phyloP scores from a whole-genome alignment of 2,888 invertebrate species.

The Masnerella sp. region DNA sequence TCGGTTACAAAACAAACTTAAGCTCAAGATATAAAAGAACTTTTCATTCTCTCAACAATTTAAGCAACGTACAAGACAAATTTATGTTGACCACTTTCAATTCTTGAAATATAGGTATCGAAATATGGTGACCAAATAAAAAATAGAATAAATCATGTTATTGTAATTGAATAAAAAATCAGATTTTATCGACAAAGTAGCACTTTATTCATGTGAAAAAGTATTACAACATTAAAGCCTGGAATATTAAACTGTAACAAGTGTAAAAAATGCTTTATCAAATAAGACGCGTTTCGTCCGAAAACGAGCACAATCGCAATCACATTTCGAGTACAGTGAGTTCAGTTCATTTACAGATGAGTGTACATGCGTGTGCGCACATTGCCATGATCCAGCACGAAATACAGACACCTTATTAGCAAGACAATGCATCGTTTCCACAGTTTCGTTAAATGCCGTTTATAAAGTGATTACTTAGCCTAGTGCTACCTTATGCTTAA shows the following conservation, averaged over 20 bases:
- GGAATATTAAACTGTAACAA: constrained; percentile 55
- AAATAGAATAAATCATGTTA: too few relatives aligned
- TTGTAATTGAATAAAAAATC: neutral
- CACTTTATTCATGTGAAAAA: constrained; percentile 76
- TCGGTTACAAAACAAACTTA: too few relatives aligned
- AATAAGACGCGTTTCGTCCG: constrained; percentile 18
- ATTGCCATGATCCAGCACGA: constrained; percentile 8
- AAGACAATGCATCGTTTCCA: constrained; percentile 29
- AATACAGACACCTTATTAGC: constrained; percentile 22
- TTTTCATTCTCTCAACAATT: too few relatives aligned
- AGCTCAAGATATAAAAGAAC: too few relatives aligned
- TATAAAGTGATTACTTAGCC: constrained; percentile 60
- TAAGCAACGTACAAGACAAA: too few relatives aligned
- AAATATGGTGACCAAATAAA: neutral
- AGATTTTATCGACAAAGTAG: constrained; percentile 75
- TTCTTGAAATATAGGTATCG: too few relatives aligned
- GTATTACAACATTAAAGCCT: constrained; percentile 74
- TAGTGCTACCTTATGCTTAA: constrained; percentile 64
- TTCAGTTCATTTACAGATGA: constrained; percentile 31
- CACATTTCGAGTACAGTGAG: constrained; percentile 35
- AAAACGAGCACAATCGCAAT: constrained; percentile 20
- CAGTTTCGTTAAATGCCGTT: constrained; percentile 60
- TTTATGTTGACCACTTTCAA: too few relatives aligned
- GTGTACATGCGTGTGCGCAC: constrained; percentile 1
- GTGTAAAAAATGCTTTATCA: constrained; percentile 34